Conservation (phyloP, 1,140 invertebrate genomes). For the Portunus trituberculatus region DNA sequence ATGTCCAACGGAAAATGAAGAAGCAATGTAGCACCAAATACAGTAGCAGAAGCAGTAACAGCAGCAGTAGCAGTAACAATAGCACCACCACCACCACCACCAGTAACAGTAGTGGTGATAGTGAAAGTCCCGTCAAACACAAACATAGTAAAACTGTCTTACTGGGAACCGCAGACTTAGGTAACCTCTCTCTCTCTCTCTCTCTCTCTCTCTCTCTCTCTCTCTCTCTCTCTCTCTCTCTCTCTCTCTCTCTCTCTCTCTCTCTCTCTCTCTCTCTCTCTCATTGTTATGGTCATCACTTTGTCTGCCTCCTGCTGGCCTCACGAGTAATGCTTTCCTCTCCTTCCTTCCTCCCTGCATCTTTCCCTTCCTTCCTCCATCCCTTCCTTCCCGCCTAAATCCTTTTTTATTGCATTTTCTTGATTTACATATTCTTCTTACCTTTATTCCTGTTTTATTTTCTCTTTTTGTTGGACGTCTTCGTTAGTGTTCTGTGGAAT, state of each 20-base stretch:
- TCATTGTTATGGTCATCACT: neutral
- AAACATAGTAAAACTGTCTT: neutral
- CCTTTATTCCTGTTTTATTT: neutral
- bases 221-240: constrained; percentile 49
- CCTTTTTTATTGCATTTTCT: neutral
- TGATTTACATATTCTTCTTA: neutral
- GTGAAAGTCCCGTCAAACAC: neutral
- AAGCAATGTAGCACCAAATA: too few species aligned
- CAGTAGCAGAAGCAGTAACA: too few species aligned
- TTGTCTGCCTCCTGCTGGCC: neutral
- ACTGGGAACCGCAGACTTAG: neutral
- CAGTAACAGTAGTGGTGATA: too few species aligned
- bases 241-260: neutral
- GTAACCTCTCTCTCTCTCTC: constrained; percentile 34
- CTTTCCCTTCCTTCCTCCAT: neutral
- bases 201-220: constrained; percentile 58
- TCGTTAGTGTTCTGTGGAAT: neutral
- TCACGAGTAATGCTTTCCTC: neutral
- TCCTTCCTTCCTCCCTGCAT: constrained; percentile 7
- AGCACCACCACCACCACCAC: too few species aligned
- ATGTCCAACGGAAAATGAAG: too few species aligned
- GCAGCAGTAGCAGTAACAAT: too few species aligned
- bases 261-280: too few species aligned
- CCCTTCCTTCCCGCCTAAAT: neutral
- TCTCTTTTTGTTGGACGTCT: neutral